Evolutionary conservation across 1,140 invertebrate species (phyloP), one percentile per base, ranked within the genome.

Genomic region (Macrobrachium rosenbergii): DNA sequence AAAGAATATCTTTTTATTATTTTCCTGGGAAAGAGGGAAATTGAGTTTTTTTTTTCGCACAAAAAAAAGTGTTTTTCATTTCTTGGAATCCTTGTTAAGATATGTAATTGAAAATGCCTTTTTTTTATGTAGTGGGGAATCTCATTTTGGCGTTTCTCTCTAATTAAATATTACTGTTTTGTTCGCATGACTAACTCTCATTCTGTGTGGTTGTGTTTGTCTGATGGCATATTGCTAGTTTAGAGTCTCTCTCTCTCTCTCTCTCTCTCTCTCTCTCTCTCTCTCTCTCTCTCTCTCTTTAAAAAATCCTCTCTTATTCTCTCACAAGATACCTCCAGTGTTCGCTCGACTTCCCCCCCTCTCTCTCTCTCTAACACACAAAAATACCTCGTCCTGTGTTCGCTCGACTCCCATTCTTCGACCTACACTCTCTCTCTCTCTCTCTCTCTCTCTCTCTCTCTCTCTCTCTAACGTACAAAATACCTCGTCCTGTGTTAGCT

Each of bases 401-500:
- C n/a, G n/a, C n/a, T n/a, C n/a, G n/a, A n/a, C n/a, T n/a, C n/a
- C n/a, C n/a, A n/a, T n/a, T n/a, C n/a, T n/a, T n/a, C n/a, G n/a
- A n/a, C n/a, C n/a, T n/a, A n/a, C n/a, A n/a, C 73, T 75, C 73
- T 75, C 73, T 75, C 73, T 75, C 73, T 75, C 73, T 75, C 73
- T 75, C 73, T 75, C 73, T 75, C 73, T 75, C 73, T 75, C 73
- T 75, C 73, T 75, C 73, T 75, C 73, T 75, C 73, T 75, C 73
- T 75, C 73, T 75, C 73, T 75, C 73, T 75, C 73, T 37, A 37
- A 45, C 73, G 28, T n/a, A n/a, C n/a, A n/a, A n/a, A n/a, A n/a
- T n/a, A n/a, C n/a, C n/a, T n/a, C n/a, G n/a, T n/a, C n/a, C n/a
- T 52, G n/a, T 10, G 21, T 37, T 72, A 3, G 12, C 67, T 2